Conservation (phyloP, 1,140 invertebrate genomes). For the Tyrophagus putrescentiae region DNA sequence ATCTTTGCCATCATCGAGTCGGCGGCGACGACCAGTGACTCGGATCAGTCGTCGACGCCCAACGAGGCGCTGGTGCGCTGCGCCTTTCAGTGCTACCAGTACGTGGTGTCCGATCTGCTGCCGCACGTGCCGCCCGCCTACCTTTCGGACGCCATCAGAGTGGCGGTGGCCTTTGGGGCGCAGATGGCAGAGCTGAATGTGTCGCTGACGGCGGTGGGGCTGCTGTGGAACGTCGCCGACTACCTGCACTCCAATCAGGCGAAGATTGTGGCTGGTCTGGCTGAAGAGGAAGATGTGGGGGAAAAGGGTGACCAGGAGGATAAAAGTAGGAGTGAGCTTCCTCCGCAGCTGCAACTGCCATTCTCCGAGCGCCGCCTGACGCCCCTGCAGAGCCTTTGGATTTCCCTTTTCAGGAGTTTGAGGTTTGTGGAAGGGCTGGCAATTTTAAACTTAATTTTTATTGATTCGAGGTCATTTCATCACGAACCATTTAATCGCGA, state of each 20-base stretch:
- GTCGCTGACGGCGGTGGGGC: constrained; percentile 87
- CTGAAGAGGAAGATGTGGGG: too few species aligned
- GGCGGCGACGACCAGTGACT: constrained; percentile 70
- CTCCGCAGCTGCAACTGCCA: too few species aligned
- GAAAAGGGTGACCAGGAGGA: background rate
- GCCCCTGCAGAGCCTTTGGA: constrained; percentile 45
- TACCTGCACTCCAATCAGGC: constrained; percentile 89
- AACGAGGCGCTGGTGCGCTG: constrained; percentile 79
- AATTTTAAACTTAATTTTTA: too few species aligned
- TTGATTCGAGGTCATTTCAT: too few species aligned
- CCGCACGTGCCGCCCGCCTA: constrained; percentile 71
- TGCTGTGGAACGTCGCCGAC: constrained; percentile 97
- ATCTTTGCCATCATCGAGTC: constrained; percentile 86
- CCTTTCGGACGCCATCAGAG: constrained; percentile 76
- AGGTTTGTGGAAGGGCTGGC: too few species aligned
- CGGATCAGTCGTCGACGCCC: too few species aligned
- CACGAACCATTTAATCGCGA: too few species aligned
- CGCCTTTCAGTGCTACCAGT: constrained; percentile 86
- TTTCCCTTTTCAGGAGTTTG: constrained; percentile 69
- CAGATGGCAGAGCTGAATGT: constrained; percentile 96
- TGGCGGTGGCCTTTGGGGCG: constrained; percentile 84
- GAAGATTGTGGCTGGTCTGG: too few species aligned
- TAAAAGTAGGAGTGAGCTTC: too few species aligned
- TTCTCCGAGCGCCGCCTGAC: background rate
- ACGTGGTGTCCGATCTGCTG: constrained; percentile 90